phyloP scores from a whole-genome alignment of 2,888 invertebrate genomes.

The Sacculina carcini region DNA sequence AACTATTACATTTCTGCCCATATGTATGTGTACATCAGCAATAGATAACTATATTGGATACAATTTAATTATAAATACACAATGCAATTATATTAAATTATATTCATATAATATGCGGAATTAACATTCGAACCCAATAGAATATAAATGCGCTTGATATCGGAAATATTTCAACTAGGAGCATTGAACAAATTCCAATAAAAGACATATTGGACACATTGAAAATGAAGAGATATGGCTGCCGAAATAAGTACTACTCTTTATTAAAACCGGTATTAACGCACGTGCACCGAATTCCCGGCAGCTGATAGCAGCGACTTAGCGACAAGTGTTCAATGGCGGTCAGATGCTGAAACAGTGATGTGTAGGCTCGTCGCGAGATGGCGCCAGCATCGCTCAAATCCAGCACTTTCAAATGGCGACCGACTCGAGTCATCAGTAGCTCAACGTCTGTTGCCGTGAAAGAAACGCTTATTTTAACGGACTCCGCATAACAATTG shows the following conservation, averaged over 20 bases:
- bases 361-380: background rate
- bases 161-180: no score
- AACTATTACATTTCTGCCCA: background rate
- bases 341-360: background rate
- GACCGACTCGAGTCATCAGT: background rate
- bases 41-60: background rate
- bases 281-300: conserved; percentile 40
- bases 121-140: no score
- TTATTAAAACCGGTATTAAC: conserved; percentile 18
- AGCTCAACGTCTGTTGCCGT: background rate
- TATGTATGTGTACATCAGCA: background rate
- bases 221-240: no score
- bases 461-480: no score
- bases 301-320: conserved; percentile 53
- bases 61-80: background rate
- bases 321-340: conserved; percentile 35
- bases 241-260: background rate
- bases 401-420: background rate
- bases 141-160: no score
- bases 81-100: background rate
- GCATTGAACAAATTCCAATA: no score
- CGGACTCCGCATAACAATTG: no score
- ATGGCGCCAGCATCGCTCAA: background rate
- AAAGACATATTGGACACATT: no score
- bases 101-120: background rate